Evolutionary conservation across 2,888 invertebrate species (phyloP).

Genomic region (Pheosia tremula): DNA sequence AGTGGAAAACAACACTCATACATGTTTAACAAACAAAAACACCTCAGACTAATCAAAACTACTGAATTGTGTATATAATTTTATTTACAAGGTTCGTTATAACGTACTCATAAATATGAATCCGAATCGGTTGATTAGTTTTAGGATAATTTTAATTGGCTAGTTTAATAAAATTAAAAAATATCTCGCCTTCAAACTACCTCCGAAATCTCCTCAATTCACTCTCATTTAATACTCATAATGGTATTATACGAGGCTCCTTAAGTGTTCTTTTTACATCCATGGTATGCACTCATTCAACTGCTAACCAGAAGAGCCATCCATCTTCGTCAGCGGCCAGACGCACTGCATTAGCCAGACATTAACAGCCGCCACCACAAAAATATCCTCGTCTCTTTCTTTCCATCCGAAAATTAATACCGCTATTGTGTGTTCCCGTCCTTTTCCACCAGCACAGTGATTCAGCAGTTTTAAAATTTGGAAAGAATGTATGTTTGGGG

Average conservation of each 20-base stretch:
- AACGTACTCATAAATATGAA: too few relatives aligned
- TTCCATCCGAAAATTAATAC: slow-evolving; percentile 39
- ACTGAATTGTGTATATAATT: too few relatives aligned
- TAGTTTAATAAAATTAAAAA: background rate
- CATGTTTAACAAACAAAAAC: too few relatives aligned
- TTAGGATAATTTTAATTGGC: too few relatives aligned
- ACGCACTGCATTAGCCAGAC: slow-evolving; percentile 75
- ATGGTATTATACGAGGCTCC: slow-evolving; percentile 33
- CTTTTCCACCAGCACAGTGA: slow-evolving; percentile 68
- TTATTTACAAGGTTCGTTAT: too few relatives aligned
- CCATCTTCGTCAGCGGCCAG: slow-evolving; percentile 77
- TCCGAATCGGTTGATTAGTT: too few relatives aligned
- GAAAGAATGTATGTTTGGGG: slow-evolving; percentile 54
- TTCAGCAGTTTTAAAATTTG: slow-evolving; percentile 62
- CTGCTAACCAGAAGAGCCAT: slow-evolving; percentile 68
- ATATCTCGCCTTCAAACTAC: slow-evolving; percentile 13
- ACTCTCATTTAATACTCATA: slow-evolving; percentile 31
- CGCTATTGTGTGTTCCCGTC: slow-evolving; percentile 51
- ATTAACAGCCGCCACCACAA: slow-evolving; percentile 42
- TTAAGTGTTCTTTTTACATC: slow-evolving; percentile 47
- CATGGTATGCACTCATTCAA: slow-evolving; percentile 64
- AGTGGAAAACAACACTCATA: too few relatives aligned
- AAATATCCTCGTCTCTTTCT: slow-evolving; percentile 57
- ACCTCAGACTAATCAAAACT: too few relatives aligned
- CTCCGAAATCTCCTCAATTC: slow-evolving; percentile 18